These are phyloP conservation scores for Epistrophe eligans DNA, from an alignment of 2,888 invertebrate species.

Conservation along the genomic window DNA sequence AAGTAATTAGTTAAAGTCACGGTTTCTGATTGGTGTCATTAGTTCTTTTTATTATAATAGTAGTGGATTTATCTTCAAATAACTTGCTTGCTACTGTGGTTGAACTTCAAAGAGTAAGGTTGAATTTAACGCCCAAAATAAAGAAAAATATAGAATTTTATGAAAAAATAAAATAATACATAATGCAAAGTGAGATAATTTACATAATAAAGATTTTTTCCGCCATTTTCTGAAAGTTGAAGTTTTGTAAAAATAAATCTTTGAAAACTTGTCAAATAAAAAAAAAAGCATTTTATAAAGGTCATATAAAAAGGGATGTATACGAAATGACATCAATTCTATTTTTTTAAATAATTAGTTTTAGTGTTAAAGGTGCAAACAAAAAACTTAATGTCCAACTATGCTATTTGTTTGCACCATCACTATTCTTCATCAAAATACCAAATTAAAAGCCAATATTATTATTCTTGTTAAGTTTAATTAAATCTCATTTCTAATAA, in stretches of 20 bases:
- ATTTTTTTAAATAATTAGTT: too few species aligned
- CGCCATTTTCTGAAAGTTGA: neutral
- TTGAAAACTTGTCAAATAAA: too few species aligned
- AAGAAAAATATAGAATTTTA: too few species aligned
- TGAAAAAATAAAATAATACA: too few species aligned
- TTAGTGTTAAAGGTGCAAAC: too few species aligned
- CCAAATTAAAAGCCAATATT: neutral
- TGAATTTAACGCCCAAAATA: too few species aligned
- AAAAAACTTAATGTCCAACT: neutral
- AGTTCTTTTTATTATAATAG: neutral
- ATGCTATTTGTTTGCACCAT: neutral
- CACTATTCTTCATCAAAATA: neutral
- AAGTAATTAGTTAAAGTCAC: conserved; percentile 36
- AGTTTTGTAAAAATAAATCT: too few species aligned
- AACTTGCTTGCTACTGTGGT: neutral
- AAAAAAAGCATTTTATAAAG: too few species aligned
- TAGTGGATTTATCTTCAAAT: neutral
- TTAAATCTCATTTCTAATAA: neutral
- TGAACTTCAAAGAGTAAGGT: neutral
- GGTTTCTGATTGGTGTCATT: conserved; percentile 27
- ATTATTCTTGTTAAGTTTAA: neutral
- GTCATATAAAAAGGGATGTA: too few species aligned
- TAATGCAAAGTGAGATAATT: too few species aligned
- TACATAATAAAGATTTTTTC: too few species aligned
- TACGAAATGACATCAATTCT: too few species aligned